Conservation (phyloP, 1,140 invertebrate species). For the Phymastichus coffea region DNA sequence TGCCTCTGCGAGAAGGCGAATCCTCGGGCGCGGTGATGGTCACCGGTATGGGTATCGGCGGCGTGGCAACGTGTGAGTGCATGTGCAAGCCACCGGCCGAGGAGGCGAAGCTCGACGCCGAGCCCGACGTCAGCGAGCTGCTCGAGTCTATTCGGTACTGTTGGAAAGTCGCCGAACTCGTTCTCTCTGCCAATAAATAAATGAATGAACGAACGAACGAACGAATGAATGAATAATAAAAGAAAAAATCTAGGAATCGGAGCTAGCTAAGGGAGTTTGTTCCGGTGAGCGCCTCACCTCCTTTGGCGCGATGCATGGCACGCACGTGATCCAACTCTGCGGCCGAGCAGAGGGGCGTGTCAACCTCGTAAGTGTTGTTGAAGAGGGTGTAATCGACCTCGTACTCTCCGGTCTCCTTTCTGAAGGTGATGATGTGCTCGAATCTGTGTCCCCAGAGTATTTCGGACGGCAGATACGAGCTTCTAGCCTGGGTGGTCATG, state of each 20-base stretch:
- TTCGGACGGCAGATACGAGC: conserved; percentile 90
- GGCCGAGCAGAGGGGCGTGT: conserved; percentile 89
- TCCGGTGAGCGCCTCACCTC: conserved; percentile 32
- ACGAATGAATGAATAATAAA: too few species aligned
- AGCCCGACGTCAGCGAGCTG: conserved; percentile 45
- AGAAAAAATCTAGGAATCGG: too few species aligned
- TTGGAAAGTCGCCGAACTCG: conserved; percentile 39
- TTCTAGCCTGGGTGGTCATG: conserved; percentile 82
- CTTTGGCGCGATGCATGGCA: conserved; percentile 40
- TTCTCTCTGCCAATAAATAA: conserved; percentile 37
- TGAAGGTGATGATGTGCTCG: conserved; percentile 84
- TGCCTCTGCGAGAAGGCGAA: conserved; percentile 37
- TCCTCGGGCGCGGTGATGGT: conserved; percentile 47
- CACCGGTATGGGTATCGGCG: conserved; percentile 45
- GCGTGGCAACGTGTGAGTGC: conserved; percentile 40
- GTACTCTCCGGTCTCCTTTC: conserved; percentile 88
- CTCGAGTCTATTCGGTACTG: conserved; percentile 43
- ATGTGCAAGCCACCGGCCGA: conserved; percentile 45
- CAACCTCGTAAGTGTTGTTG: conserved; percentile 87
- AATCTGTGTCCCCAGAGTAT: conserved; percentile 95
- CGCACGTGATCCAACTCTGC: conserved; percentile 60
- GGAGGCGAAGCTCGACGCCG: conserved; percentile 44
- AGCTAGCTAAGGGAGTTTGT: not conserved
- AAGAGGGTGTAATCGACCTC: conserved; percentile 94
- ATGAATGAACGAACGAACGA: too few species aligned